These are phyloP conservation scores for Leguminivora glycinivorella DNA, from an alignment of 1,140 invertebrate species.

Conservation along the genomic window DNA sequence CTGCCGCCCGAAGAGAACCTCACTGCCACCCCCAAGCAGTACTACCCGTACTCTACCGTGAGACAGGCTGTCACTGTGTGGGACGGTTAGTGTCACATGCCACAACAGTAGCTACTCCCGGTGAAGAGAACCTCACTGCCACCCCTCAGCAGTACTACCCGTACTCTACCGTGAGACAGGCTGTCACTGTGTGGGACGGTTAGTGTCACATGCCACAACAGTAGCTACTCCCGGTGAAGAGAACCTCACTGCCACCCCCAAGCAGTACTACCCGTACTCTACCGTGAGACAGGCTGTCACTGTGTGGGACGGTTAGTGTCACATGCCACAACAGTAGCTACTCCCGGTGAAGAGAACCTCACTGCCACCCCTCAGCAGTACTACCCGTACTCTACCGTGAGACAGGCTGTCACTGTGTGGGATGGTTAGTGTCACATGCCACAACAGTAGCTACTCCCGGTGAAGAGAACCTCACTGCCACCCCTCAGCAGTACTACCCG, in stretches of 20 bases:
- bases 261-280: slow-evolving; percentile 57
- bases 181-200: slow-evolving; percentile 63
- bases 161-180: slow-evolving; percentile 47
- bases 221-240: slow-evolving; percentile 56
- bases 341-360: slow-evolving; percentile 52
- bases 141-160: slow-evolving; percentile 55
- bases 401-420: slow-evolving; percentile 48
- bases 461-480: no score
- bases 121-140: slow-evolving; percentile 52
- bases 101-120: slow-evolving; percentile 50
- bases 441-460: no score
- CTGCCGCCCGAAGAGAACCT: slow-evolving; percentile 52
- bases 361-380: slow-evolving; percentile 49
- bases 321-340: slow-evolving; percentile 49
- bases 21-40: slow-evolving; percentile 48
- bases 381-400: slow-evolving; percentile 57
- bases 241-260: slow-evolving; percentile 48
- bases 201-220: slow-evolving; percentile 34
- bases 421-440: no score
- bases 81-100: slow-evolving; percentile 57
- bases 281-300: slow-evolving; percentile 45
- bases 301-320: slow-evolving; percentile 64
- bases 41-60: slow-evolving; percentile 57
- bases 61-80: slow-evolving; percentile 45
- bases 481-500: no score